Evolutionary conservation across 1,140 invertebrate genomes (phyloP), one percentile per base, ranked within the genome.

Genomic region (Ceratina calcarata): DNA sequence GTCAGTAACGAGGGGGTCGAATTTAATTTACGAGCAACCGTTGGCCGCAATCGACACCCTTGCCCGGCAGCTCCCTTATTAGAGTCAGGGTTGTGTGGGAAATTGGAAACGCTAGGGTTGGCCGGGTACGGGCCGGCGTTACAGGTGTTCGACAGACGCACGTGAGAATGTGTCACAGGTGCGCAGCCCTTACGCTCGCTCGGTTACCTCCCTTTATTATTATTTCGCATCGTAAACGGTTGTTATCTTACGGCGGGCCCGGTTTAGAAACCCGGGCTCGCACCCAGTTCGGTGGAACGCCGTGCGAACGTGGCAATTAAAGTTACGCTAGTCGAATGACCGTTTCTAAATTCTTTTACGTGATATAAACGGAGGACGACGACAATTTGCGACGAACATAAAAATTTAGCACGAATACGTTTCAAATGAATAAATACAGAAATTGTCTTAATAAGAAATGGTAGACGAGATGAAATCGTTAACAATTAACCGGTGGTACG

Each of bases 121-220:
- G 1, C 67, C 49, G 67, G 51, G 49, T 61, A 66, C 75, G 69
- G 72, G 66, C 66, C 55, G 32, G 24, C 13, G 83, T 88, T 91
- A 91, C 90, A 92, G 91, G 91, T 91, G 90, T 90, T 88, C 84
- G 80, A 76, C 66, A 72, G 81, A 85, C 81, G 85, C 88, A 89
- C 91, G 90, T 91, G 91, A 90, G 91, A 92, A 92, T 91, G 90
- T 87, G 86, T 88, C 89, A 90, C 91, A 92, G 91, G 90, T 92
- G 70, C 70, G 90, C 85, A 83, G 70, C 45, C 67, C 70, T 37
- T 49, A 45, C 61, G 49, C 71, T 49, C 37, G 15, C 69, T 10
- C 20, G 15, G 15, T n/a, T 32, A 20, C 49, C 74, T 75, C 80
- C 58, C 80, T 80, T 88, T 89, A 86, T 89, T 87, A 89, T 90